These are phyloP conservation scores for Pheosia gnoma DNA, from an alignment of 2,888 invertebrate species.

Conservation along the genomic window DNA sequence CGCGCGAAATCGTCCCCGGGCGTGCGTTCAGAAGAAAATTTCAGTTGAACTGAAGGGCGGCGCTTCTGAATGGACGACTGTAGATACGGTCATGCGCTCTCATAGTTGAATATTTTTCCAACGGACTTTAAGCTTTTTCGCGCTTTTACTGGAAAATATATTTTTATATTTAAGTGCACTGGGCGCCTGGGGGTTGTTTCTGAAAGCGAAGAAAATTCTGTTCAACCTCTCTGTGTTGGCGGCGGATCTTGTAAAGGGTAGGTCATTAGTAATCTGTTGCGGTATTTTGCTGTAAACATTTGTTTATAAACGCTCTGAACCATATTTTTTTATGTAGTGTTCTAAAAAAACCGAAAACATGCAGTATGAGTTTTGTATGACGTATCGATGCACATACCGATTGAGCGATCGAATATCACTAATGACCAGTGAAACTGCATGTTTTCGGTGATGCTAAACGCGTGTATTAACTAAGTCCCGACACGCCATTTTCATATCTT, in stretches of 20 bases:
- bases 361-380: no score
- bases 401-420: no score
- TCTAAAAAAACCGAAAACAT: no score
- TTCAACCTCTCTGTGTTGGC: conserved; percentile 12
- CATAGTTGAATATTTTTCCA: conserved; percentile 48
- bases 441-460: no score
- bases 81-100: conserved; percentile 69
- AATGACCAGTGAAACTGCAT: no score
- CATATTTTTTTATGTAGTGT: no score
- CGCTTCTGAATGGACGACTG: conserved; percentile 63
- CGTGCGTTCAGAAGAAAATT: conserved; percentile 68
- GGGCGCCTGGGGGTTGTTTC: conserved; percentile 37
- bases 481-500: no score
- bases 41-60: conserved; percentile 72
- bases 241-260: conserved; percentile 17
- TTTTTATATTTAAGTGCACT: conserved; percentile 48
- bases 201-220: conserved; percentile 36
- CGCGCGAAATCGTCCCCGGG: conserved; percentile 63
- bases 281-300: background rate
- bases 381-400: no score
- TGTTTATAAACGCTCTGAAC: no score
- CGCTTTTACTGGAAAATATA: conserved; percentile 43
- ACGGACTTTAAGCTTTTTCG: conserved; percentile 59
- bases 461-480: no score
- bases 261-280: conserved; percentile 18